Conservation (phyloP, 1,140 invertebrate genomes). For the Chrysopa pallens region DNA sequence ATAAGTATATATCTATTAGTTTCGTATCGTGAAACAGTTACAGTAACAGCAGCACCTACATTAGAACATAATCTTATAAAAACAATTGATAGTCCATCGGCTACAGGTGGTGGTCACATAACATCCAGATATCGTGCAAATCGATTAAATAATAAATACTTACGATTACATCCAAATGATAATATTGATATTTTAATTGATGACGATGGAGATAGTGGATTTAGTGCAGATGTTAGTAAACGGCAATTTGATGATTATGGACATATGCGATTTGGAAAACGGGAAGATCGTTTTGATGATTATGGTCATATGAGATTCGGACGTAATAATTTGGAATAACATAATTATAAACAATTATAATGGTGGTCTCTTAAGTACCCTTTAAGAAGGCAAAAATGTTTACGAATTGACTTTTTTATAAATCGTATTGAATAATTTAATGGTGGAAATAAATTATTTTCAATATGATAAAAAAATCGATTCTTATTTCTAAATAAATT, state of each 20-base stretch:
- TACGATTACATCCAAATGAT: background rate
- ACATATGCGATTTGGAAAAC: slow-evolving; percentile 36
- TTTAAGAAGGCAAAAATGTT: too few relatives aligned
- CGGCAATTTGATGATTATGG: slow-evolving; percentile 39
- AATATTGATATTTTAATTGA: slow-evolving; percentile 21
- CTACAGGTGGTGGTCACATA: background rate
- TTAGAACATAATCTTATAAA: background rate
- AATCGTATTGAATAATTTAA: too few relatives aligned
- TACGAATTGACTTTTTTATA: too few relatives aligned
- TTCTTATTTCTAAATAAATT: too few relatives aligned
- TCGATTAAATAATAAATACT: background rate
- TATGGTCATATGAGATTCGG: slow-evolving; percentile 53
- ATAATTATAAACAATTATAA: too few relatives aligned
- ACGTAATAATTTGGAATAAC: slow-evolving; percentile 15
- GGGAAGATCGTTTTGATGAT: slow-evolving; percentile 40
- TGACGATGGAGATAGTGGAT: slow-evolving; percentile 31
- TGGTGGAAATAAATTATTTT: too few relatives aligned
- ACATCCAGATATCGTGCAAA: background rate
- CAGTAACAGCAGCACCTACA: background rate
- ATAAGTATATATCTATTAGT: background rate
- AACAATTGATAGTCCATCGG: background rate
- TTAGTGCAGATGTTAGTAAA: slow-evolving; percentile 27
- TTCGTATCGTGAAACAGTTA: background rate
- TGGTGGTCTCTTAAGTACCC: too few relatives aligned
- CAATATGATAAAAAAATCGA: too few relatives aligned